A percentile compares a stretch with the other conserved stretches of the same genome.
Conservation (phyloP, 1,140 invertebrate species). For the Eulimnadia texana region DNA sequence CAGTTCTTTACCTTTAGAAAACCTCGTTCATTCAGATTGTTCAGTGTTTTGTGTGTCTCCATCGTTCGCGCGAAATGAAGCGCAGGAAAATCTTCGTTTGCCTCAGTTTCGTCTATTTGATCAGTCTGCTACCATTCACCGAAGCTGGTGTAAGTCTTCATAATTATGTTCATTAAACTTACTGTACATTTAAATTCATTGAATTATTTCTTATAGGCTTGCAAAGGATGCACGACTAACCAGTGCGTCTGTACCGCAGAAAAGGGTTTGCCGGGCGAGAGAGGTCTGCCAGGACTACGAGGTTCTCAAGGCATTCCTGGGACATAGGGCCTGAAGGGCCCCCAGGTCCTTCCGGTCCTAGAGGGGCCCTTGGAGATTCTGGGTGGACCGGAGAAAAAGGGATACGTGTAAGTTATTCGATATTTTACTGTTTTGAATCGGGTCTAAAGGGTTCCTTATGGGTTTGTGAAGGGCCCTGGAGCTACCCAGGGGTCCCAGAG, state of each 20-base stretch:
- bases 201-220: constrained; percentile 37
- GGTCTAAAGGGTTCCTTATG: no score
- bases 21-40: no score
- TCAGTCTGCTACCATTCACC: no score
- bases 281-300: constrained; percentile 46
- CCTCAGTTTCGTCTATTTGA: no score
- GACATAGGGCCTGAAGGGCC: constrained; percentile 32
- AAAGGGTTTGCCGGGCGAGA: constrained; percentile 48
- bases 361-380: constrained; percentile 40
- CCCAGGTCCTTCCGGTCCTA: constrained; percentile 50
- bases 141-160: not conserved
- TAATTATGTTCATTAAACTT: not conserved
- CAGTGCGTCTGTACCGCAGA: constrained; percentile 66
- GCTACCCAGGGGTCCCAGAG: no score
- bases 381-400: constrained; percentile 33
- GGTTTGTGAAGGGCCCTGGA: no score
- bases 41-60: no score
- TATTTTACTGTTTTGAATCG: not conserved
- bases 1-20: no score
- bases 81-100: no score
- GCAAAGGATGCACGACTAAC: constrained; percentile 40
- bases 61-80: no score
- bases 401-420: constrained; percentile 11
- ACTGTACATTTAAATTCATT: not conserved
- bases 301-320: constrained; percentile 52